A percentile compares a stretch with the other conserved stretches of the same genome.
Evolutionary conservation across 1,140 invertebrate genomes (phyloP).

Genomic region (Bombus soroeensis): DNA sequence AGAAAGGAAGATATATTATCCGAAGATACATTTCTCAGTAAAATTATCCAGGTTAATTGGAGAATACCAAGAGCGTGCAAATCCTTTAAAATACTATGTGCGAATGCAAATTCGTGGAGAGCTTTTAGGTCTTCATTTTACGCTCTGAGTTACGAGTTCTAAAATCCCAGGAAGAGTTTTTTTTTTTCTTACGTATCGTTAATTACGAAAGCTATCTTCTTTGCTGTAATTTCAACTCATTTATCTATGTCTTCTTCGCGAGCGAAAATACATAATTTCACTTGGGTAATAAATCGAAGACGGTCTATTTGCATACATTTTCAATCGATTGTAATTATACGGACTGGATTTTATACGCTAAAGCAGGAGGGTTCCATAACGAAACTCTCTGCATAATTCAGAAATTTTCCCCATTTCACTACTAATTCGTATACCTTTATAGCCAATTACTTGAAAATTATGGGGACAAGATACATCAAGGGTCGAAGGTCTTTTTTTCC

Average conservation of each 20-base stretch:
- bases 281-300: background rate
- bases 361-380: slow-evolving; percentile 10
- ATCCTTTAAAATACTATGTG: background rate
- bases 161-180: background rate
- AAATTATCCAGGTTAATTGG: slow-evolving; percentile 10
- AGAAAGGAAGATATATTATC: background rate
- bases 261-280: background rate
- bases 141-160: background rate
- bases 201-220: background rate
- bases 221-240: background rate
- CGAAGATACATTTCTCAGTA: background rate
- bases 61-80: background rate
- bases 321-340: slow-evolving; percentile 12
- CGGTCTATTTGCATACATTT: slow-evolving; percentile 10
- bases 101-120: background rate
- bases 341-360: background rate
- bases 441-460: slow-evolving; percentile 34
- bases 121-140: background rate
- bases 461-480: background rate
- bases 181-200: background rate
- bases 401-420: background rate
- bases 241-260: background rate
- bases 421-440: slow-evolving; percentile 25
- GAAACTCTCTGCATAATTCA: slow-evolving; percentile 32
- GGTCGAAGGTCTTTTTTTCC: background rate